Conservation (phyloP, 2,797 vertebrate species). For the Esox masquinongy region DNA sequence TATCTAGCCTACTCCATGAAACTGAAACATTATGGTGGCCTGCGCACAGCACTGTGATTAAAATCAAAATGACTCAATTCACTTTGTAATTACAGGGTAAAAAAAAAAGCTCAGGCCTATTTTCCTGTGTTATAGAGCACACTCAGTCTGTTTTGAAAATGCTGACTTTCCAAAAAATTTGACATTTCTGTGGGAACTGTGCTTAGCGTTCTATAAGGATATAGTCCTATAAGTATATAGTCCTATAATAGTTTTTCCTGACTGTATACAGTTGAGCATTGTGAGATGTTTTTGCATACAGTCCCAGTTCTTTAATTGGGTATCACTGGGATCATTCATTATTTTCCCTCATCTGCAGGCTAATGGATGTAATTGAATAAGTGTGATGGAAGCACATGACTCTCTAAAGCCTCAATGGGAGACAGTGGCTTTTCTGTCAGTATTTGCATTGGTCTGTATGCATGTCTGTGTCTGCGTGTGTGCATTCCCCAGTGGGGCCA, state of each 20-base stretch:
- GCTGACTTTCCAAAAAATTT: too few relatives aligned
- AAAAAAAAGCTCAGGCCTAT: too few relatives aligned
- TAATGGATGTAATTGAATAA: conserved; percentile 44
- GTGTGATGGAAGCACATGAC: conserved; percentile 54
- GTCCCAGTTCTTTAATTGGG: not conserved
- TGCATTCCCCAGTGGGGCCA: conserved; percentile 17
- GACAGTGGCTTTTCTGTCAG: not conserved
- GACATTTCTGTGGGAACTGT: not conserved
- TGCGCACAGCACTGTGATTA: too few relatives aligned
- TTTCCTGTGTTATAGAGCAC: too few relatives aligned
- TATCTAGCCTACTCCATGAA: too few relatives aligned
- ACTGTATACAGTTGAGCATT: not conserved
- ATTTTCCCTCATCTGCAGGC: conserved; percentile 9
- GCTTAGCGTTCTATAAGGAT: not conserved
- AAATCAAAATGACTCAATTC: too few relatives aligned
- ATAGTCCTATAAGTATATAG: not conserved
- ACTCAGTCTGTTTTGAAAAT: too few relatives aligned
- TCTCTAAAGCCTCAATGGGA: not conserved
- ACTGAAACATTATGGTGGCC: too few relatives aligned
- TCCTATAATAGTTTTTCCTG: not conserved
- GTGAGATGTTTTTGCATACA: not conserved
- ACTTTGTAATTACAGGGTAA: too few relatives aligned
- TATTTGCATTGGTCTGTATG: conserved; percentile 11
- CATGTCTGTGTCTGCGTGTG: not conserved
- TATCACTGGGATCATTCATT: conserved; percentile 34